Conservation (phyloP, 2,888 invertebrate species). For the Drosophila macrothrix region DNA sequence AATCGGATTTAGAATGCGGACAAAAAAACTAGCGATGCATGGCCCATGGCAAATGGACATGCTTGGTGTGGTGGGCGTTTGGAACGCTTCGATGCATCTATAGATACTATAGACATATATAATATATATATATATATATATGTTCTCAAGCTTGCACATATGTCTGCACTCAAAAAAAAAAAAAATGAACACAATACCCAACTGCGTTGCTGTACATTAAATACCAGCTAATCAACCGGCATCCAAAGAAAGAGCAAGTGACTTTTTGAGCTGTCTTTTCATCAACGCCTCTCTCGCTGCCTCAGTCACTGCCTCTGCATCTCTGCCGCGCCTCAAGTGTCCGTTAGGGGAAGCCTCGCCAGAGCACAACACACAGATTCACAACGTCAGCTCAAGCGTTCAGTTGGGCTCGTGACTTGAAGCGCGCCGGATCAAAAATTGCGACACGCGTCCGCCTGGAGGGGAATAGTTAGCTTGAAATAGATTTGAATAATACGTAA, state of each 20-base stretch:
- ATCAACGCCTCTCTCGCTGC: conserved; percentile 32
- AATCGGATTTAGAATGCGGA: conserved; percentile 56
- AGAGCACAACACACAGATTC: conserved; percentile 31
- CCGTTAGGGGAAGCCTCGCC: conserved; percentile 16
- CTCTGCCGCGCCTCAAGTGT: conserved; percentile 29
- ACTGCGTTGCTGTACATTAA: conserved; percentile 64
- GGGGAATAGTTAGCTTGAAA: not conserved
- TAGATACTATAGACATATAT: conserved; percentile 22
- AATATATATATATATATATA: not conserved
- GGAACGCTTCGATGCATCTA: conserved; percentile 60
- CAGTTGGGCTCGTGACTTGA: conserved; percentile 55
- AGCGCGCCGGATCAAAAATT: conserved; percentile 40
- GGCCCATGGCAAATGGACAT: conserved; percentile 61
- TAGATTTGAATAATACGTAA: conserved; percentile 38
- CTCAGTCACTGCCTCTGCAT: conserved; percentile 24
- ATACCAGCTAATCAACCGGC: conserved; percentile 74
- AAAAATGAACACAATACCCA: conserved; percentile 15
- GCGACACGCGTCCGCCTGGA: conserved; percentile 40
- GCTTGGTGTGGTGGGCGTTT: conserved; percentile 39
- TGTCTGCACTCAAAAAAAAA: conserved; percentile 15
- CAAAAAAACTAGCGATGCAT: conserved; percentile 68
- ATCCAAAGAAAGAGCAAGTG: conserved; percentile 66
- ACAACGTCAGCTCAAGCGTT: conserved; percentile 68
- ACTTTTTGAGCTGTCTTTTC: conserved; percentile 49
- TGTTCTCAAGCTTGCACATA: conserved; percentile 29